Evolutionary conservation across 2,797 vertebrate species (phyloP), one percentile per base, ranked within the genome.

Genomic region (Acrossocheilus wenchowensis): DNA sequence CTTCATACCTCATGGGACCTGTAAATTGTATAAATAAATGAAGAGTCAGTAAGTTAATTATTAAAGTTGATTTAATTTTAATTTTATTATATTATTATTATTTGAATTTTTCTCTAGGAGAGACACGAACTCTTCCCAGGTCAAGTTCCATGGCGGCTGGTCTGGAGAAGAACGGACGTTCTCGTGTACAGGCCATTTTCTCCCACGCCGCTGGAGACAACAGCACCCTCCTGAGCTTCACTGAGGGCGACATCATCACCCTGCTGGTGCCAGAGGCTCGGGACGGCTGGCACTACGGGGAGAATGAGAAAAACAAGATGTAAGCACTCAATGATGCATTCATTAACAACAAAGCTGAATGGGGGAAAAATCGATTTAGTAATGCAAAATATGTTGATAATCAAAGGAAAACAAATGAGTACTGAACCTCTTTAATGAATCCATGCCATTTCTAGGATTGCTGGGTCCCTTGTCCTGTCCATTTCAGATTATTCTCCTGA

Each of bases 91-190:
- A 64, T 62, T 12, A 14, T 34, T 50, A 41, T 15, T 80, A 34
- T 54, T 79, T 78, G 1, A 45, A 71, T 85, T 30, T 17, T 52
- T 12, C 39, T 34, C 41, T 94, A 99, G 98, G 97, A 0, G 98
- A 99, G 94, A 99, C 97, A 89, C 96, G 98, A 92, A 99, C 98
- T 2, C 95, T 99, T 91, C 98, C 98, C 0, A 95, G 98, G 90
- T 99, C 98, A 85, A 99, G 98, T 92, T 99, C 98, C 90, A 99
- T 99, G 98, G 98, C 98, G 0, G 98, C 98, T 0, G 98, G 98
- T 71, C 94, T 99, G 73, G 98, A 99, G 92, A 97, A 97, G 91
- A 99, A 99, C 0, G 97, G 97, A 14, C 96, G 98, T 77, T 93
- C 95, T 81, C 96, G 97, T 60, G 98, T 99, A 36, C 97, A 99